A percentile compares a stretch with the other conserved stretches of the same genome.
These are phyloP conservation scores for Harpalus rufipes DNA, from an alignment of 2,888 invertebrate species.

Conservation along the genomic window DNA sequence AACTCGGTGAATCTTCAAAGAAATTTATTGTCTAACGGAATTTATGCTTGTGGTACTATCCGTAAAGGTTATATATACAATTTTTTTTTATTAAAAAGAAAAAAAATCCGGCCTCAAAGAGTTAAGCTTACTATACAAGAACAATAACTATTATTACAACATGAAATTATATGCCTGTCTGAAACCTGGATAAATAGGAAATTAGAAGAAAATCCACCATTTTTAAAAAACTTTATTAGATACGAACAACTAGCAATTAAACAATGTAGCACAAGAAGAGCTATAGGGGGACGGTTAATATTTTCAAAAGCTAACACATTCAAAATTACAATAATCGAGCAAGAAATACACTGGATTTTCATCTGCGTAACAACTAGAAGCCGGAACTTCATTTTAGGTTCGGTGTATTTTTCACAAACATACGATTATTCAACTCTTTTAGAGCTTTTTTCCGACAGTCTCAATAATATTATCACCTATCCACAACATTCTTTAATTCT, in stretches of 20 bases:
- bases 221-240: background rate
- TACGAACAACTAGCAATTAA: background rate
- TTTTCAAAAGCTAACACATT: background rate
- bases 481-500: too few species aligned
- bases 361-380: background rate
- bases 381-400: conserved; percentile 4
- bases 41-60: background rate
- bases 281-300: conserved; percentile 8
- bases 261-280: conserved; percentile 11
- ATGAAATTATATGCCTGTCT: conserved; percentile 3
- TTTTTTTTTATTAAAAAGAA: too few species aligned
- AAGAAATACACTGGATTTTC: conserved; percentile 19
- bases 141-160: background rate
- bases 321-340: conserved; percentile 8
- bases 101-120: too few species aligned
- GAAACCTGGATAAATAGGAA: background rate
- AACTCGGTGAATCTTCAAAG: background rate
- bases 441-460: conserved; percentile 5
- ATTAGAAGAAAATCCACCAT: background rate
- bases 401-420: background rate
- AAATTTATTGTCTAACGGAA: background rate
- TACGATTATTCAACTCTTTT: background rate
- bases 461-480: background rate
- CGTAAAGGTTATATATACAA: background rate
- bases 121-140: conserved; percentile 2